These are phyloP conservation scores for Entomobrya multifasciata DNA, from an alignment of 2,888 invertebrate species.

Conservation along the genomic window DNA sequence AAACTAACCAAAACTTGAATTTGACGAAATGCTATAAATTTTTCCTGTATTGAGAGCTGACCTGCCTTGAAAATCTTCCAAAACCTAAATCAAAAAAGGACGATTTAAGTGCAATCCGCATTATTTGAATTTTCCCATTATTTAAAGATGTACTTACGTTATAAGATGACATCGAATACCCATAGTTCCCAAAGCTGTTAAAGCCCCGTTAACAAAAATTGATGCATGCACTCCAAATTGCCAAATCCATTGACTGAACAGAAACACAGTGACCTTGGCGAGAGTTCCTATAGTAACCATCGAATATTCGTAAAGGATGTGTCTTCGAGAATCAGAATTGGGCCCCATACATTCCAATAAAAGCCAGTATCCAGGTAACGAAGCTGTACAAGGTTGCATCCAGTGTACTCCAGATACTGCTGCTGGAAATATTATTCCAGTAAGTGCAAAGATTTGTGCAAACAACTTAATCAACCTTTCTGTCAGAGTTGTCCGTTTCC, in stretches of 20 bases:
- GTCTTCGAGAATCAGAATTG: not conserved
- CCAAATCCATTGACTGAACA: slow-evolving; percentile 19
- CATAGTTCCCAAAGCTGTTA: not conserved
- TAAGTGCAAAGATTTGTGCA: not conserved
- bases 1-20: slow-evolving; percentile 8
- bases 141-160: slow-evolving; percentile 10
- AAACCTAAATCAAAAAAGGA: not conserved
- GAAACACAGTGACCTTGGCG: not conserved
- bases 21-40: slow-evolving; percentile 19
- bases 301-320: not conserved
- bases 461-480: not conserved
- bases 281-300: not conserved
- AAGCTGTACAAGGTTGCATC: slow-evolving; percentile 43
- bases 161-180: not conserved
- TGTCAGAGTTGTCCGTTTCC: not conserved
- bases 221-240: slow-evolving; percentile 40
- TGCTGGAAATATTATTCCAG: slow-evolving; percentile 15
- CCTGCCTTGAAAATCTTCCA: not conserved
- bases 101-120: not conserved
- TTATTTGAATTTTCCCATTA: not conserved
- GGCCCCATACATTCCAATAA: not conserved
- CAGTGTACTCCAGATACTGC: slow-evolving; percentile 19
- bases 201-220: not conserved
- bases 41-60: not conserved
- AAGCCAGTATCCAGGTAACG: slow-evolving; percentile 30